Base-by-base conservation (phyloP, 2,113 vertebrate genomes). In the Istiophorus platypterus region DNA sequence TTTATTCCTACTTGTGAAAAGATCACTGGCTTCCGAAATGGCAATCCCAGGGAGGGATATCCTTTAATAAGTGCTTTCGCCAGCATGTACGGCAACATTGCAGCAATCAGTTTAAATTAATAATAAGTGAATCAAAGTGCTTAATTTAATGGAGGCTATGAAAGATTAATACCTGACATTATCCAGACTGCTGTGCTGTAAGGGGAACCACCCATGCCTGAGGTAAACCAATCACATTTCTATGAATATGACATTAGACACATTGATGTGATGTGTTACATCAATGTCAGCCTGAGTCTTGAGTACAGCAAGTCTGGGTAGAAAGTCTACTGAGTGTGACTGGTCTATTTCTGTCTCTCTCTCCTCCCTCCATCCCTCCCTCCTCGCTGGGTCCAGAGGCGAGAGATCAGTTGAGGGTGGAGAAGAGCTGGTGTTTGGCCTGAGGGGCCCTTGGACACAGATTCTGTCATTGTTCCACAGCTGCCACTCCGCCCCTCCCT, bases 81-180 rank as follows among this genome's bases (percentile, higher is more conserved):
- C 81, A 67, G 77, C 87, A 24, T 85, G 88, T 88, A 89, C 64
- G 27, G 73, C 88, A 88, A 92, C 88, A 89, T 85, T 84, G 92
- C 83, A 87, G 87, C 91, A 81, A 92, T 93, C 89, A 84, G 80
- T 86, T 85, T 93, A 82, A 92, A 94, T 94, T 94, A 94, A 93
- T 94, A 91, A 94, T 93, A 89, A 86, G 91, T 83, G 69, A 93
- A 93, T 93, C 92, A 93, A 94, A 93, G 92, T 89, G 91, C 85
- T 87, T 90, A 91, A 92, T 90, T 94, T 92, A 91, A 93, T 88
- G 85, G 87, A 67, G 85, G 82, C 85, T 72, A 93, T 94, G 82
- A 94, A 94, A 93, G 82, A 94, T 94, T 94, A 90, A 94, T 94
- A 91, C 67, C 72, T 94, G 93, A 93, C 93, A 93, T 93, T 93